These are phyloP conservation scores for Caenorhabditis sp. DNA, from an alignment of 2,888 invertebrate species.

Conservation along the genomic window DNA sequence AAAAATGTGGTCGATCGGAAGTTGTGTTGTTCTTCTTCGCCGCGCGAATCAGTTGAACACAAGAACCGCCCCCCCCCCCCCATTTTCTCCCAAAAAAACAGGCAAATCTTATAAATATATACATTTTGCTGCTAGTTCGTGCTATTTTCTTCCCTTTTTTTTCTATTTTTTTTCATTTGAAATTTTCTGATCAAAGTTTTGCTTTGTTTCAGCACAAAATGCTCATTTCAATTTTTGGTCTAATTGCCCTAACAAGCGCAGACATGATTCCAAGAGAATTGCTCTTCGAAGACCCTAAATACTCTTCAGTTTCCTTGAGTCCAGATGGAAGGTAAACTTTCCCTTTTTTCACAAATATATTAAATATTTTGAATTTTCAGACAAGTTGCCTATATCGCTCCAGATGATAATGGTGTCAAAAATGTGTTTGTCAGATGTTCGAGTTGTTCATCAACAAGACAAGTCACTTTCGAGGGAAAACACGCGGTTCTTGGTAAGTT, in stretches of 20 bases:
- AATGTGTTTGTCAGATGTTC: conserved; percentile 67
- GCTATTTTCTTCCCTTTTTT: background rate
- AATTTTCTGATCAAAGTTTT: background rate
- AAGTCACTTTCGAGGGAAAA: conserved; percentile 67
- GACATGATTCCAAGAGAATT: conserved; percentile 57
- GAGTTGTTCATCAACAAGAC: conserved; percentile 59
- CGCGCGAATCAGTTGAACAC: background rate
- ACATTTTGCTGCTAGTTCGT: background rate
- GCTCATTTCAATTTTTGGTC: background rate
- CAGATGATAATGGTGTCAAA: conserved; percentile 63
- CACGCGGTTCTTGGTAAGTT: conserved; percentile 64
- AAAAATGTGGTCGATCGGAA: background rate
- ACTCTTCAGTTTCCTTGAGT: conserved; percentile 62
- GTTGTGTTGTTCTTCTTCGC: background rate
- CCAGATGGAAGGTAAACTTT: conserved; percentile 58
- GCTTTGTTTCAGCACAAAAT: background rate
- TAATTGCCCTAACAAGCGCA: background rate
- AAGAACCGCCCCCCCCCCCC: background rate
- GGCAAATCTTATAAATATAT: background rate
- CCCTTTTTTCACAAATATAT: no score
- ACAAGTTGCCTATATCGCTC: conserved; percentile 65
- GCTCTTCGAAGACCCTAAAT: conserved; percentile 67
- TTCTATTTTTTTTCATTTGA: background rate
- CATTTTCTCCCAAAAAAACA: background rate
- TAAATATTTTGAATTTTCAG: no score